These are phyloP conservation scores for Amblyopsis rosae DNA, from an alignment of 2,113 vertebrate genomes.

Conservation along the genomic window DNA sequence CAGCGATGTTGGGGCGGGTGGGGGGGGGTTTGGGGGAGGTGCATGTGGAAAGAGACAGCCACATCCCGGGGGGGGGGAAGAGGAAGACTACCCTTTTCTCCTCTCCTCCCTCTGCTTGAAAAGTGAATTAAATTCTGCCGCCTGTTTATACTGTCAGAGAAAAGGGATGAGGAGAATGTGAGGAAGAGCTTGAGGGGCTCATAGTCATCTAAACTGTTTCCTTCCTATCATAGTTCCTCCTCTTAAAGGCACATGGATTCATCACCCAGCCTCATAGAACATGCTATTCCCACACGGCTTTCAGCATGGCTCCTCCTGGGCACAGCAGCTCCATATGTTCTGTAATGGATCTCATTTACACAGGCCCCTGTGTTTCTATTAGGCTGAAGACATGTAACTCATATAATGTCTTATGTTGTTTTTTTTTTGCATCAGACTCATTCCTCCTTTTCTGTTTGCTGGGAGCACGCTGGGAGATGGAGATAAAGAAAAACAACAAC, in stretches of 20 bases:
- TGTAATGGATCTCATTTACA: not conserved
- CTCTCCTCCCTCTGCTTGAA: slow-evolving; percentile 11
- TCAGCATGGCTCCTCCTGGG: not conserved
- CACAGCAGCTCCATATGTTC: not conserved
- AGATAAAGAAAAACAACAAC: not conserved
- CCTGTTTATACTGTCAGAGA: slow-evolving; percentile 43
- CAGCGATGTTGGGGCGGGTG: slow-evolving; percentile 1
- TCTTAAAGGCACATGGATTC: slow-evolving; percentile 18
- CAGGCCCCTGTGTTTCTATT: not conserved
- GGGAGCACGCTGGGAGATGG: not conserved
- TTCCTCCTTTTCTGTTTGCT: not conserved
- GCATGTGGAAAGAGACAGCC: not conserved
- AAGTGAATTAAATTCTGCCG: slow-evolving; percentile 41
- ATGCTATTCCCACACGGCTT: not conserved
- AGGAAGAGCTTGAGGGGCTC: slow-evolving; percentile 39
- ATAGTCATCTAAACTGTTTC: slow-evolving; percentile 26
- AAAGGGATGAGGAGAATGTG: slow-evolving; percentile 32
- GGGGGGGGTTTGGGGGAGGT: too few relatives aligned
- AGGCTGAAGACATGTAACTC: not conserved
- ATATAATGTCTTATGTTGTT: too few relatives aligned
- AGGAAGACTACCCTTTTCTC: slow-evolving; percentile 13
- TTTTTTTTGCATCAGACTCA: too few relatives aligned
- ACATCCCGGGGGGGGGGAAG: slow-evolving; percentile 30
- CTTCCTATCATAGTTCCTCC: slow-evolving; percentile 21
- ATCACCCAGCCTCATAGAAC: slow-evolving; percentile 8